Evolutionary conservation across 2,113 vertebrate genomes (phyloP).

Genomic region (Hydropotes inermis): DNA sequence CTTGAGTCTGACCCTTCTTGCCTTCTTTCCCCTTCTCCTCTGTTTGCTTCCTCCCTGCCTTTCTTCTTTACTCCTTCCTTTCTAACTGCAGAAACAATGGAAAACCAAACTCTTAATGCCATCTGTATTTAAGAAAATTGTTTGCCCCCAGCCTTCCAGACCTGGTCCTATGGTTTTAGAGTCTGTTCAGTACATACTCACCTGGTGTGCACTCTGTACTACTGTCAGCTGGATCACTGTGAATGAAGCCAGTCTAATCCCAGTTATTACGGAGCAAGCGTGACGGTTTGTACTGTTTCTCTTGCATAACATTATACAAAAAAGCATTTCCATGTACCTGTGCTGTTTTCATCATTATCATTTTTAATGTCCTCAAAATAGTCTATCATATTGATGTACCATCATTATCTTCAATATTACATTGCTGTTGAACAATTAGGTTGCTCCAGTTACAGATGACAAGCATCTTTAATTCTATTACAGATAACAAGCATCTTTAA

Average conservation of each 20-base stretch:
- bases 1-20: no score
- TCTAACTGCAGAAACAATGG: background rate
- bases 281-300: background rate
- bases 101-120: background rate
- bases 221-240: rapidly evolving
- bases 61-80: background rate
- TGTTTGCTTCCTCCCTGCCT: no score
- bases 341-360: background rate
- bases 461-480: constrained; percentile 37
- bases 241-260: background rate
- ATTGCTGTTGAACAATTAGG: background rate
- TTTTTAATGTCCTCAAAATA: constrained; percentile 44
- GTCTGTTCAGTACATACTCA: rapidly evolving
- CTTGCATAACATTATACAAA: background rate
- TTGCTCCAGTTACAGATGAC: constrained; percentile 14
- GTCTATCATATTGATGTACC: background rate
- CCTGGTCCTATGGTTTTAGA: background rate
- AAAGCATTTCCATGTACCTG: background rate
- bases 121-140: background rate
- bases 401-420: background rate
- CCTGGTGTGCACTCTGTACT: rapidly evolving
- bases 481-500: constrained; percentile 32
- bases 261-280: background rate
- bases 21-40: background rate
- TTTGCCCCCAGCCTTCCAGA: background rate